Base-by-base conservation (phyloP, 2,888 invertebrate species). In the Lycia hirtaria region DNA sequence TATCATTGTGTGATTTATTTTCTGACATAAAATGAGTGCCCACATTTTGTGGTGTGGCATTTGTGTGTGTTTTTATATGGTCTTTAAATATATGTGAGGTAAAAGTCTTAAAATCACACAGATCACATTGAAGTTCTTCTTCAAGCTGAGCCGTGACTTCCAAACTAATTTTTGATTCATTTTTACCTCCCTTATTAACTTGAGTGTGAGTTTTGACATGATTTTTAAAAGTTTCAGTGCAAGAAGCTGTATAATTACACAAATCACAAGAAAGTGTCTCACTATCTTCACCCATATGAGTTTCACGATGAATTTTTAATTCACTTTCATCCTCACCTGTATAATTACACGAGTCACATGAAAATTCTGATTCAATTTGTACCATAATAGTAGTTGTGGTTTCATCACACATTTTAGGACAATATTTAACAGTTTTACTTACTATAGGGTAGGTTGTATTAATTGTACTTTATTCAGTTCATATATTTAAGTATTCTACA, bases 341-440 rank as follows among this genome's bases (percentile, higher is more conserved):
- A 32, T 30, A 44, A 12, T 30, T 20, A 19, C 44, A 44, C 30
- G 32, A 19, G 12, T 44, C 44, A 30, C 12, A 52, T 15, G 10
- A 5, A n/a, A 10, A 26, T 17, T 41, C 15, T 17, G 10, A 26
- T 17, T 10, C 15, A 17, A 41, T 26, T 41, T 28, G 6, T 2
- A 41, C 17, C 2, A 4, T 41, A 17, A 41, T 26, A 26, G 5
- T 22, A 6, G 10, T 26, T 15, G 4, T 4, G 15, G 9, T 9
- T 14, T 10, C 41, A 9, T 41, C 41, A 10, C 41, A 26, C 41
- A 41, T 41, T 26, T 17, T 41, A 4, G 20, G 20, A 22, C 9
- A 3, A 7, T 9, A 9, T 35, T 35, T 10, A n/a, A n/a, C n/a
- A 24, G 24, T 24, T 24, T 24, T 24, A 24, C 24, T 24, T n/a